Base-by-base conservation (phyloP, 2,113 vertebrate genomes). In the Grammomys surdaster region DNA sequence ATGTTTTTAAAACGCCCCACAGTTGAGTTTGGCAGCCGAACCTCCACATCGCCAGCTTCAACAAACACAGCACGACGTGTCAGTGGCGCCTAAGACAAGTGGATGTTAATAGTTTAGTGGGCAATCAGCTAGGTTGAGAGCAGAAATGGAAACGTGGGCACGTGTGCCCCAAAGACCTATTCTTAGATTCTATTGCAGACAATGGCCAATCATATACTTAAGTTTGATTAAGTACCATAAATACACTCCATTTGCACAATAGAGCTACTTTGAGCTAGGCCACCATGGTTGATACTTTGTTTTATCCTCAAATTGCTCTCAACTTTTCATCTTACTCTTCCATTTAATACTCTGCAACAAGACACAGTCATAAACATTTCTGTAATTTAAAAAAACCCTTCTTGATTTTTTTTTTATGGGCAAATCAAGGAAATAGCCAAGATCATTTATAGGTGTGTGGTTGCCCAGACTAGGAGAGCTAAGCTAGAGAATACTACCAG, bases 1-100 rank as follows among this genome's bases (percentile, higher is more conserved):
- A 90, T 88, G 56, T 96, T 95, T 16, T 94, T 90, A 77, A 97
- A 96, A 95, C 60, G 94, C 77, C 33, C 56, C 77, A 54, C 93
- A 95, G 78, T 76, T 95, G 77, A 31, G 33, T 72, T 93, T 98
- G 96, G 94, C 89, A 95, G 93, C 86, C 84, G 84, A 95, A 81
- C 76, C 78, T 78, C 76, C 90, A 78, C 92, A 88, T 33, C 54
- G 81, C 60, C 82, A 96, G 88, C 58, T 88, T 92, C 86, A 84
- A 75, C 70, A 95, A 88, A 90, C 92, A 90, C 90, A 96, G 46
- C 70, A 84, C 82, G 73, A 89, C 69, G 7, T 87, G 43, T 89
- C 89, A 87, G 86, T 48, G 48, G 54, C 1, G 26, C 72, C 93
- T 90, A 94, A 90, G 88, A 73, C 65, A 63, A 69, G 33, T 43